Evolutionary conservation across 2,888 invertebrate species (phyloP).

Genomic region (Podabrus alpinus): DNA sequence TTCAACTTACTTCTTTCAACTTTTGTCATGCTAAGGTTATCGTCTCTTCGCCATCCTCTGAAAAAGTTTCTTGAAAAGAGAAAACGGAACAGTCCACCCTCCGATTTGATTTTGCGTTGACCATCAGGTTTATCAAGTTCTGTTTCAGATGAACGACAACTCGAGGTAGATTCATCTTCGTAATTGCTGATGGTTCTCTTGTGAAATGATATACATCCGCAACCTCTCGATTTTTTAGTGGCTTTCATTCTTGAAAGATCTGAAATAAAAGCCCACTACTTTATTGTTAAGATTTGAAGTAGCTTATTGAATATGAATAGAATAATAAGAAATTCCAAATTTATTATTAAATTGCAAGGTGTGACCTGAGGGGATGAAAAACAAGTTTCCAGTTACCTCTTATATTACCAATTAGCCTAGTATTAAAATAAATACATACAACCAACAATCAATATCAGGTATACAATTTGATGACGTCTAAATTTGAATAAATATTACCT

Average conservation of each 20-base stretch:
- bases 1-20: conserved; percentile 73
- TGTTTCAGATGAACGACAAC: conserved; percentile 37
- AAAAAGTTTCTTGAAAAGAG: conserved; percentile 66
- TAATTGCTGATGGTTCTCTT: conserved; percentile 40
- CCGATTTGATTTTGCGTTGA: conserved; percentile 48
- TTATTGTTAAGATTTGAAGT: not conserved
- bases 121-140: conserved; percentile 36
- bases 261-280: not conserved
- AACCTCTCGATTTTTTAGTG: conserved; percentile 33
- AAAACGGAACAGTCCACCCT: conserved; percentile 59
- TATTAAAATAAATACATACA: not conserved
- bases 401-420: not conserved
- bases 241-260: conserved; percentile 29
- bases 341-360: not conserved
- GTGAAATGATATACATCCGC: conserved; percentile 37
- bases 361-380: not conserved
- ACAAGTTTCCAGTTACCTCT: not conserved
- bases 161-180: conserved; percentile 41
- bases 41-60: conserved; percentile 68
- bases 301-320: not conserved
- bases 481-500: not conserved
- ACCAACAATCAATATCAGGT: not conserved
- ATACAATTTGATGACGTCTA: not conserved
- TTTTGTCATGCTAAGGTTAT: conserved; percentile 76
- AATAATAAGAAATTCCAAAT: not conserved